Base-by-base conservation (phyloP, 2,888 invertebrate species). In the Teinopalpus imperialis region DNA sequence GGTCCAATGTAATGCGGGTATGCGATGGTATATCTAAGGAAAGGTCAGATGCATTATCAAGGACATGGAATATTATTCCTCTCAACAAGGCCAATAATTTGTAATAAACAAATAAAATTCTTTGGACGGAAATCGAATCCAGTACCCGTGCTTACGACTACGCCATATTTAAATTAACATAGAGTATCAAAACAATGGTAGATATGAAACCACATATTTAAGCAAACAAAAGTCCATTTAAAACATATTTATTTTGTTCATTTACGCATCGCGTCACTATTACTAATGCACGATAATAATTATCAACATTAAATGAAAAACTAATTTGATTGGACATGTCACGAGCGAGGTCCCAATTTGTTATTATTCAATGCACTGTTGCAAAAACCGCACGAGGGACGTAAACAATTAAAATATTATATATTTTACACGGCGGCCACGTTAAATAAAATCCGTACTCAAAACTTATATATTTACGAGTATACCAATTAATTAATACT, bases 321-420 rank as follows among this genome's bases (percentile, higher is more conserved):
- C 71, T 64, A 69, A 74, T 75, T 74, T 66, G 69, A 68, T 68
- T 59, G 65, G 51, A 57, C 69, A 60, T 65, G 68, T 69, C 70
- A 70, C 62, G 57, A 59, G 60, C 61, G 47, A 48, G 61, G 52
- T 52, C 50, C 61, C 66, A 72, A 70, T 80, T 75, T 66, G 71
- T 75, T 73, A 74, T 77, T 72, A 72, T 70, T 66, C 69, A 64
- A 59, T 58, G 66, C 63, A 58, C 60, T 60, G 65, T 63, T 52
- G 62, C 72, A 63, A 59, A 70, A 73, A 81, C 81, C 81, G 68
- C 83, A 81, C 61, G 57, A 62, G 64, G 60, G 63, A 66, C 69
- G 71, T 69, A 71, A 75, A 81, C 72, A 81, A 82, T 79, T 80
- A 78, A 72, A 69, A 69, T 71, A 57, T 59, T 57, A 56, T 44